A percentile compares a stretch with the other conserved stretches of the same genome.
Conservation (phyloP, 2,888 invertebrate genomes). For the Theretra japonica region DNA sequence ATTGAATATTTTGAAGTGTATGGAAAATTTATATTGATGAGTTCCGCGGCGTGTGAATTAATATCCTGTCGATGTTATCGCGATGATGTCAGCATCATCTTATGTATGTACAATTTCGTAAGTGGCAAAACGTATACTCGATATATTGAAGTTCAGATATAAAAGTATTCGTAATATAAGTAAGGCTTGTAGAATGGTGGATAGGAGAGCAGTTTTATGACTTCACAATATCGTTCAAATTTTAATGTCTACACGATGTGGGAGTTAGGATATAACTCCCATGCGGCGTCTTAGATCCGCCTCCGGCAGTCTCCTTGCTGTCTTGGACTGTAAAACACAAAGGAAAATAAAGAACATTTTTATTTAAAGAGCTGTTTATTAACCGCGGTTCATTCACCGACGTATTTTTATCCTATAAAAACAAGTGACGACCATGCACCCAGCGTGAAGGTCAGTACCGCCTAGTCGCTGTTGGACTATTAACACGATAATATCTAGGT, state of each 20-base stretch:
- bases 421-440: no score
- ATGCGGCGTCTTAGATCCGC: slow-evolving; percentile 1
- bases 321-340: background rate
- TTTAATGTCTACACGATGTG: slow-evolving; percentile 16
- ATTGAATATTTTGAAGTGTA: slow-evolving; percentile 65
- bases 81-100: slow-evolving; percentile 20
- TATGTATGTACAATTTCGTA: background rate
- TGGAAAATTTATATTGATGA: slow-evolving; percentile 77
- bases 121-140: background rate
- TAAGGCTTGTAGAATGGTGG: slow-evolving; percentile 8
- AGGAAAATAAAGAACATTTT: background rate
- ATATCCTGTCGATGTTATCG: slow-evolving; percentile 51
- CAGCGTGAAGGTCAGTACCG: no score
- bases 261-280: slow-evolving; percentile 12
- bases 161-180: background rate
- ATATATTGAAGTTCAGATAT: slow-evolving; percentile 6
- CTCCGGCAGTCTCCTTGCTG: background rate
- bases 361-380: background rate
- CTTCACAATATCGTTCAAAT: slow-evolving; percentile 17
- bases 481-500: no score
- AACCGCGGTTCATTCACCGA: background rate
- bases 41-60: slow-evolving; percentile 61
- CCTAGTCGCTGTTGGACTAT: no score
- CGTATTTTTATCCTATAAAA: background rate
- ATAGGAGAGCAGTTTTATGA: slow-evolving; percentile 20